phyloP scores from a whole-genome alignment of 2,797 vertebrate species.

The Sparidentex hasta region DNA sequence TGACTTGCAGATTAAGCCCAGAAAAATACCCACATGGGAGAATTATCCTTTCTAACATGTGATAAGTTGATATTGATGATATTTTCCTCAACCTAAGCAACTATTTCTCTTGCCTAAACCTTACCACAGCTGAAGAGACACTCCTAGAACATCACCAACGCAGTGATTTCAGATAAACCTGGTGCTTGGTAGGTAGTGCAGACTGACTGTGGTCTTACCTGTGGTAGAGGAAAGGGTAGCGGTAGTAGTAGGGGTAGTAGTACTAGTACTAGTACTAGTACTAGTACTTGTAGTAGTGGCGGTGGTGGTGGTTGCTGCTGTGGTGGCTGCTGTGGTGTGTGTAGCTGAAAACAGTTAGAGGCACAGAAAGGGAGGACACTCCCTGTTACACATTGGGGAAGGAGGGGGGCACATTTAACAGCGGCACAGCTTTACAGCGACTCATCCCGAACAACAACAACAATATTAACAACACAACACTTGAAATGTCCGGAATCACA shows the following conservation, averaged over 20 bases:
- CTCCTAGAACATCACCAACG: too few relatives aligned
- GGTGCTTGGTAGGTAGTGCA: not conserved
- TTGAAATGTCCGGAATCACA: constrained; percentile 40
- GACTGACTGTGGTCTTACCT: constrained; percentile 73
- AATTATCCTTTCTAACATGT: too few relatives aligned
- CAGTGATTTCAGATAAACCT: too few relatives aligned
- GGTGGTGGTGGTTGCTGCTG: constrained; percentile 25
- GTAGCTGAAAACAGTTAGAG: constrained; percentile 75
- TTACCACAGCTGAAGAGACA: too few relatives aligned
- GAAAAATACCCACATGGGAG: too few relatives aligned
- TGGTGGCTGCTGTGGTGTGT: constrained; percentile 56
- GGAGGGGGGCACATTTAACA: constrained; percentile 46
- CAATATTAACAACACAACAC: constrained; percentile 23
- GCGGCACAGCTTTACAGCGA: constrained; percentile 41
- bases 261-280: constrained; percentile 14
- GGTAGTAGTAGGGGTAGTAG: not conserved
- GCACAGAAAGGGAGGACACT: constrained; percentile 58
- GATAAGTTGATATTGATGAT: too few relatives aligned
- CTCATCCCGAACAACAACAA: constrained; percentile 20
- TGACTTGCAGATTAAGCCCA: too few relatives aligned
- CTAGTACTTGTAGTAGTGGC: constrained; percentile 28
- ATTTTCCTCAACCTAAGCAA: too few relatives aligned
- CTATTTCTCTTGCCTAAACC: too few relatives aligned
- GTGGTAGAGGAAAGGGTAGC: constrained; percentile 31
- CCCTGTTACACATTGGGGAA: constrained; percentile 62